A percentile compares a stretch with the other conserved stretches of the same genome.
Conservation (phyloP, 1,140 invertebrate species). For the Dermatophagoides farinae region DNA sequence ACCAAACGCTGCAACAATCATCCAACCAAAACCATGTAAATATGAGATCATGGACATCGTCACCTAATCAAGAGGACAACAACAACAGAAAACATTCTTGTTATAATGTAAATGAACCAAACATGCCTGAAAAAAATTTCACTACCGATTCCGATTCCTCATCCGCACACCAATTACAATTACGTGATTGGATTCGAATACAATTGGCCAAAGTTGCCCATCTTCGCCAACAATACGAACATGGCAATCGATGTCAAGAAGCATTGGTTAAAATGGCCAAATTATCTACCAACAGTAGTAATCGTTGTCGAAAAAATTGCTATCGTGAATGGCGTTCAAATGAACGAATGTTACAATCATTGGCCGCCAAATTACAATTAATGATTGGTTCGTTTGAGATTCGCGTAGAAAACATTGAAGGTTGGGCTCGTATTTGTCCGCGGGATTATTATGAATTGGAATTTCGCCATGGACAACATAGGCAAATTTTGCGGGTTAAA, state of each 20-base stretch:
- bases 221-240: slow-evolving; percentile 6
- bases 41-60: not conserved
- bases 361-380: not conserved
- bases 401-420: slow-evolving; percentile 3
- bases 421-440: slow-evolving; percentile 9
- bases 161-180: not conserved
- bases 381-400: slow-evolving; percentile 7
- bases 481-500: not conserved
- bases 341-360: not conserved
- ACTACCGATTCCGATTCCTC: not conserved
- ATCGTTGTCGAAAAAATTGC: not conserved
- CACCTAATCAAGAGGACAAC: not conserved
- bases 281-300: not conserved
- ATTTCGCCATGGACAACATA: slow-evolving; percentile 3
- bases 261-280: slow-evolving; percentile 4
- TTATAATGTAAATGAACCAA: not conserved
- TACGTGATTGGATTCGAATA: not conserved
- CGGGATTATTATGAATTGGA: slow-evolving; percentile 5
- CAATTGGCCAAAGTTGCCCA: slow-evolving; percentile 3
- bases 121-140: not conserved
- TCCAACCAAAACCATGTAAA: too few species aligned
- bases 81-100: not conserved
- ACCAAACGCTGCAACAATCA: too few species aligned
- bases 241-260: not conserved
- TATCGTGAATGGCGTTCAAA: slow-evolving; percentile 6